A percentile compares a stretch with the other conserved stretches of the same genome.
These are phyloP conservation scores for Pharmacophagus antenor DNA, from an alignment of 2,888 invertebrate genomes.

Conservation along the genomic window DNA sequence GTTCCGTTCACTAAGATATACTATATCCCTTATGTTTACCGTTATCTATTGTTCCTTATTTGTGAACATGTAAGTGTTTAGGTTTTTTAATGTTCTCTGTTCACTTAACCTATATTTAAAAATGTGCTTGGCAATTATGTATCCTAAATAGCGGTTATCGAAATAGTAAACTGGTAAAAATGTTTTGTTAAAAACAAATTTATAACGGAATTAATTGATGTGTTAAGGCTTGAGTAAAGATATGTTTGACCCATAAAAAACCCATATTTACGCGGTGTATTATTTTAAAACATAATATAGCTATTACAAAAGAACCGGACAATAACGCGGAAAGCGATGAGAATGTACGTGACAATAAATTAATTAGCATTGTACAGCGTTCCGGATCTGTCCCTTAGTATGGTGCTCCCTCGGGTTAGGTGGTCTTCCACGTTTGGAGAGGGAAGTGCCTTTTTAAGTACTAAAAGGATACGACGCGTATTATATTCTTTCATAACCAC, in stretches of 20 bases:
- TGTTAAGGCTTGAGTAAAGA: too few relatives aligned
- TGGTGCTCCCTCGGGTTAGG: conserved; percentile 47
- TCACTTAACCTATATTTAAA: neutral
- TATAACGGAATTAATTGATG: neutral
- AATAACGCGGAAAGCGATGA: conserved; percentile 20
- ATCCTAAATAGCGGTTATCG: neutral
- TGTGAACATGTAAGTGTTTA: conserved; percentile 7
- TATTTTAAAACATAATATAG: too few relatives aligned
- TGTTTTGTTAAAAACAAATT: neutral
- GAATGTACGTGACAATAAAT: conserved; percentile 59
- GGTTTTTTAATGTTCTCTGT: conserved; percentile 1
- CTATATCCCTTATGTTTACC: conserved; percentile 7
- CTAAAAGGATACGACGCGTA: conserved; percentile 44
- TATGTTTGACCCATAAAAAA: too few relatives aligned
- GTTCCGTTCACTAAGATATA: conserved; percentile 9
- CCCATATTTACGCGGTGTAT: too few relatives aligned
- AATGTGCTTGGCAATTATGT: neutral
- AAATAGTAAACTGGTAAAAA: neutral
- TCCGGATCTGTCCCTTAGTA: conserved; percentile 40
- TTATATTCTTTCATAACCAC: conserved; percentile 20
- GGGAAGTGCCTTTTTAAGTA: conserved; percentile 42
- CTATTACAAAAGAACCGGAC: conserved; percentile 18
- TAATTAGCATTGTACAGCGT: conserved; percentile 59
- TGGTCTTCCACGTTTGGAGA: conserved; percentile 44
- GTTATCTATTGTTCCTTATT: conserved; percentile 27